phyloP scores from a whole-genome alignment of 2,797 vertebrate genomes.

The Megaceryle alcyon region DNA sequence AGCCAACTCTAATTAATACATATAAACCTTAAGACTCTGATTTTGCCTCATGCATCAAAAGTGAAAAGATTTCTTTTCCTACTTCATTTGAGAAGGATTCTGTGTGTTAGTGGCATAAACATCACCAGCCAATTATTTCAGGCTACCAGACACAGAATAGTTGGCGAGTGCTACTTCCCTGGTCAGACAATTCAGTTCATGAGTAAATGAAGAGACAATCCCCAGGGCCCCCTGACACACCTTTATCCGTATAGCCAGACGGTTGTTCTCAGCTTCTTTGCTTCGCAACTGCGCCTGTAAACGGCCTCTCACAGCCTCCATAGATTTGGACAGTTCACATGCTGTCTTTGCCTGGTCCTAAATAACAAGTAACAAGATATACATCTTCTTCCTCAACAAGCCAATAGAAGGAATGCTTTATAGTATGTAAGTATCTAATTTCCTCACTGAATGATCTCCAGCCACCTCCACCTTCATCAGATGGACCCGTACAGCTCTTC shows the following conservation, averaged over 20 bases:
- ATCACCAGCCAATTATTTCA: background rate
- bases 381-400: background rate
- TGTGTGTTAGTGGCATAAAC: background rate
- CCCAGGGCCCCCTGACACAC: conserved; percentile 62
- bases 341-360: conserved; percentile 87
- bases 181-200: background rate
- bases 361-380: background rate
- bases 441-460: background rate
- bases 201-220: background rate
- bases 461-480: background rate
- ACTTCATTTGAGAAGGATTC: background rate
- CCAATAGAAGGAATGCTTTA: background rate
- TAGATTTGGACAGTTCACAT: conserved; percentile 82
- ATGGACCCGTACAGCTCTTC: background rate
- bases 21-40: background rate
- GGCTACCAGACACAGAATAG: background rate
- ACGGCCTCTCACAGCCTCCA: conserved; percentile 86
- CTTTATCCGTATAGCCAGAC: conserved; percentile 86
- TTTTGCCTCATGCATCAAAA: background rate
- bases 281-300: conserved; percentile 88
- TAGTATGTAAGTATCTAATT: background rate
- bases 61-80: background rate
- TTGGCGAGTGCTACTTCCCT: background rate
- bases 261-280: conserved; percentile 90
- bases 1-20: background rate